These are phyloP conservation scores for Numenius phaeopus DNA, from an alignment of 2,797 vertebrate genomes.

Conservation along the genomic window DNA sequence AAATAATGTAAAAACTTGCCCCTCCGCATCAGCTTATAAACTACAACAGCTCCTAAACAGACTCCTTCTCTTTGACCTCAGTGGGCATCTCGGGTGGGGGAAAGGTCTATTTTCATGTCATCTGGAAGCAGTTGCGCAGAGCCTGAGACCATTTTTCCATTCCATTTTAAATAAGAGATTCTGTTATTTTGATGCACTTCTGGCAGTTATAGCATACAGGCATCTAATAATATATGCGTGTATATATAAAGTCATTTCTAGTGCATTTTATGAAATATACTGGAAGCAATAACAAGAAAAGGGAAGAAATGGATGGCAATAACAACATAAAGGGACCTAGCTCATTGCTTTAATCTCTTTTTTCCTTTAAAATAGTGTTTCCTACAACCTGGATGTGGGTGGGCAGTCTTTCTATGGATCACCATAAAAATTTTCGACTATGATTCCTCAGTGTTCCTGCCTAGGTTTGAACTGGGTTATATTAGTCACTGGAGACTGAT, in stretches of 20 bases:
- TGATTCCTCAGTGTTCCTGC: background rate
- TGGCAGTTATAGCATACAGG: background rate
- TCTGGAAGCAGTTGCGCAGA: background rate
- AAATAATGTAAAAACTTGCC: background rate
- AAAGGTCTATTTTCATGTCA: background rate
- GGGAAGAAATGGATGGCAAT: background rate
- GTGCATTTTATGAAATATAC: background rate
- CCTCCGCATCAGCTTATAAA: background rate
- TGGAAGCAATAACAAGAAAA: background rate
- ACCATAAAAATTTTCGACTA: background rate
- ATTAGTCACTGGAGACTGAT: background rate
- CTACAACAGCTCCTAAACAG: background rate
- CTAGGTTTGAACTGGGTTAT: background rate
- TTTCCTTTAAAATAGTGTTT: background rate
- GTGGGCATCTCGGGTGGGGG: background rate
- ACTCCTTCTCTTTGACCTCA: background rate
- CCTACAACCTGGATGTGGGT: background rate
- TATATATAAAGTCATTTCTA: background rate
- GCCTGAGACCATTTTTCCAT: fast-evolving
- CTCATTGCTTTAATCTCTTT: background rate
- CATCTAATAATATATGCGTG: background rate
- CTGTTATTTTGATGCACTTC: background rate
- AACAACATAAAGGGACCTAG: background rate
- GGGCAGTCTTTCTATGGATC: background rate
- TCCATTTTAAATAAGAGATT: background rate